Base-by-base conservation (phyloP, 35 echinoderm and acorn worm genomes). In the Acanthaster planci region DNA sequence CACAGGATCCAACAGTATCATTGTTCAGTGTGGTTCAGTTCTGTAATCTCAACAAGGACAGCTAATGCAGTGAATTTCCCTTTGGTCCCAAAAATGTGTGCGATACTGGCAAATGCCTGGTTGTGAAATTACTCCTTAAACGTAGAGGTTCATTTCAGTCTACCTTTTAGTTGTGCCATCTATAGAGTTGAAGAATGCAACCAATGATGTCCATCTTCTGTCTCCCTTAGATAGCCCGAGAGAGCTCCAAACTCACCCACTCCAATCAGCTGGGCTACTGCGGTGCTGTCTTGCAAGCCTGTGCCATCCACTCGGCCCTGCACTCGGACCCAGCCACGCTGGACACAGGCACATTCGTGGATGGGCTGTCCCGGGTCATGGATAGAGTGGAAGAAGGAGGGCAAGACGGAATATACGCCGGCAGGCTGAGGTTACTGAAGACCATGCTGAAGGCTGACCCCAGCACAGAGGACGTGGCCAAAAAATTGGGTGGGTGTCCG, bases 221-320 rank as follows among this genome's bases (percentile, higher is more conserved):
- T 52, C 26, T 27, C 29, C 52, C 76, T 17, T 72, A 99, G 96
- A 85, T 80, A 38, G 96, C 96, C 10, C 76, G 60, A 40, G 37
- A 84, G n/a, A 94, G 60, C 86, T 78, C 96, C 39, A 85, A 77
- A 0, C 51, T 99, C n/a, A 99, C 96, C 39, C 96, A 99, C 56
- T 86, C 85, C 42, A 90, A 99, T 38, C 19, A 47, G 16, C 72
- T 83, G 8, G 96, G 96, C n/a, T 99, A 99, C 55, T 89, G 89
- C 78, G 96, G 96, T 16, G 92, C 92, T 7, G 82, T 99, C 34
- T 58, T 99, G n/a, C 88, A 94, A 39, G 58, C 85, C 21, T 90
- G 84, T 50, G 96, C 96, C 17, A 82, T 99, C 37, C 78, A 99
- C 40, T 67, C 80, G 47, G 96, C 92, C 0, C 77, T 99, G 12